Conservation (phyloP, 2,888 invertebrate genomes). For the Luffia ferchaultella region DNA sequence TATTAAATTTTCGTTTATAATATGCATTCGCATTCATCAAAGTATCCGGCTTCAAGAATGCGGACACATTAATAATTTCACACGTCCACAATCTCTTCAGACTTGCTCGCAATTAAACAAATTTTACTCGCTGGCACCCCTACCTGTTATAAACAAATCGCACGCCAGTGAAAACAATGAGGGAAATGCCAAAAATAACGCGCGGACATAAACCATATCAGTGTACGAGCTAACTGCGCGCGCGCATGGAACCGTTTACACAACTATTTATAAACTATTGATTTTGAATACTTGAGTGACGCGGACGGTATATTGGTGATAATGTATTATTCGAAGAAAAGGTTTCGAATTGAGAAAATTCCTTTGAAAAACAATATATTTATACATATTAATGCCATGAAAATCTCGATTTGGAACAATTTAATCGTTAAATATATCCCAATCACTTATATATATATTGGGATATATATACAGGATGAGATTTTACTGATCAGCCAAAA, state of each 20-base stretch:
- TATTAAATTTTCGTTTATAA: too few species aligned
- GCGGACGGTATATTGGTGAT: not conserved
- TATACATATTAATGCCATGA: too few species aligned
- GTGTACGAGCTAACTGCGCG: not conserved
- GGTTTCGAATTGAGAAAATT: too few species aligned
- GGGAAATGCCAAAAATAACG: not conserved
- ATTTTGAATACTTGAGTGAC: not conserved
- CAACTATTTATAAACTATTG: not conserved
- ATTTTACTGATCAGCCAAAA: too few species aligned
- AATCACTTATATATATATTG: too few species aligned
- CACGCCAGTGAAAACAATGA: not conserved
- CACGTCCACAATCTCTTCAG: too few species aligned
- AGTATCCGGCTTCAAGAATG: not conserved
- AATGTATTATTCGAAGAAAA: too few species aligned
- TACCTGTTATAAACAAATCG: not conserved
- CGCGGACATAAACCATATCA: not conserved
- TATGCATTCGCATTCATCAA: not conserved
- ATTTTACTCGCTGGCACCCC: not conserved
- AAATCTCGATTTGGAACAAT: too few species aligned
- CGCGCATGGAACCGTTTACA: not conserved
- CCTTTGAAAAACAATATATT: too few species aligned
- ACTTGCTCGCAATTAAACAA: too few species aligned
- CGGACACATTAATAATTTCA: not conserved
- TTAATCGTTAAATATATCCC: too few species aligned
- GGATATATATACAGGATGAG: too few species aligned